phyloP scores from a whole-genome alignment of 2,888 invertebrate genomes.

The Erebia palarica region DNA sequence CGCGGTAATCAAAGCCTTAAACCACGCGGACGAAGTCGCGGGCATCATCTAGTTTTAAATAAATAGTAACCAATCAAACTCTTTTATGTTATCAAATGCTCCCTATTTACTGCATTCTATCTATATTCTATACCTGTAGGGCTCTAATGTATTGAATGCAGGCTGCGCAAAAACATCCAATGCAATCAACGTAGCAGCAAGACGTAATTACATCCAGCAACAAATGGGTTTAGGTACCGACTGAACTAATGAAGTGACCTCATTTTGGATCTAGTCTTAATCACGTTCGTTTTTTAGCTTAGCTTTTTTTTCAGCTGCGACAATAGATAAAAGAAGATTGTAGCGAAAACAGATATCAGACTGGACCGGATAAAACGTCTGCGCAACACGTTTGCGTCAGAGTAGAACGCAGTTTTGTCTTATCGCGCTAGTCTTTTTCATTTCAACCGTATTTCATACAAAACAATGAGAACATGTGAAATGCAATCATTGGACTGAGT shows the following conservation, averaged over 20 bases:
- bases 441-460: not conserved
- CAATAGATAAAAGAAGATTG: not conserved
- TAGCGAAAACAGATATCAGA: too few relatives aligned
- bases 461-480: not conserved
- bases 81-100: not conserved
- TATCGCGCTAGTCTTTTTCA: not conserved
- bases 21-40: too few relatives aligned
- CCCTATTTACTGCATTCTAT: not conserved
- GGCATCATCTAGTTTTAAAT: too few relatives aligned
- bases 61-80: too few relatives aligned
- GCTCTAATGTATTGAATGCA: constrained; percentile 12
- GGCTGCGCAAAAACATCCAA: constrained; percentile 9
- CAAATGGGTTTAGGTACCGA: constrained; percentile 7
- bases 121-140: not conserved
- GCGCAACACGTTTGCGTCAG: too few relatives aligned
- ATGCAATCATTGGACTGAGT: not conserved
- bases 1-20: too few relatives aligned
- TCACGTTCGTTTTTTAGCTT: not conserved
- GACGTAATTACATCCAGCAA: constrained; percentile 17
- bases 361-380: too few relatives aligned
- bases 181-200: constrained; percentile 15
- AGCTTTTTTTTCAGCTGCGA: not conserved
- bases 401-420: too few relatives aligned
- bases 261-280: not conserved
- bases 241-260: constrained; percentile 16